Evolutionary conservation across 2,113 vertebrate genomes (phyloP), one percentile per base, ranked within the genome.

Genomic region (Tenebrosternarchus preto): DNA sequence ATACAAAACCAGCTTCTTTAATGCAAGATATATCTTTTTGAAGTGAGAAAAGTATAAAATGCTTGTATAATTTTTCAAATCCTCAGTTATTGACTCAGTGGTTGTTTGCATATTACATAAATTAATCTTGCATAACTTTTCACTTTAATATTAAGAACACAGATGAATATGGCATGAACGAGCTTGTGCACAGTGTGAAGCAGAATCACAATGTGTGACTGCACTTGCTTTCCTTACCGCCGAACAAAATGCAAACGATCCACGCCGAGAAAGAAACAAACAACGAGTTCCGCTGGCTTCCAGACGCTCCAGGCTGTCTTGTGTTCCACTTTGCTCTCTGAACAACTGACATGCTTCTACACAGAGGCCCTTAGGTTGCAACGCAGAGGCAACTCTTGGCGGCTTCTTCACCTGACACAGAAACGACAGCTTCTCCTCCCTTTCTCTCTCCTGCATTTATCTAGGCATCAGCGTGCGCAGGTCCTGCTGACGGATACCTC

Each of bases 261-360:
- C 31, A 19, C 22, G 33, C 36, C 64, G 22, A 9, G 9, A 39
- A 68, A 4, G 64, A 31, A 39, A 68, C 33, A 36, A 68, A 68
- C 64, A n/a, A 12, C 8, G n/a, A 17, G 19, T 9, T 67, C 63
- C 25, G n/a, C 56, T 9, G 16, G 16, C 7, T 33, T 11, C 24
- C 63, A n/a, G 63, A 33, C 6, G 24, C 63, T 66, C 63, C 17
- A 16, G 63, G 27, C 31, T 66, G 63, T 66, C 63, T 19, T 5
- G 61, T n/a, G 63, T 33, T 16, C 7, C 31, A 29, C 16, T 66
- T 66, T 31, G 63, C 31, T 66, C 27, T 66, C 31, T 33, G 27
- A 25, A 66, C 19, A 66, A 66, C 27, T 33, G 29, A 66, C 33
- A 36, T 33, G 63, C 25, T 66, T 66, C 63, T 66, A 31, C 63